Evolutionary conservation across 2,113 vertebrate species (phyloP).

Genomic region (Pseudorasbora parva): DNA sequence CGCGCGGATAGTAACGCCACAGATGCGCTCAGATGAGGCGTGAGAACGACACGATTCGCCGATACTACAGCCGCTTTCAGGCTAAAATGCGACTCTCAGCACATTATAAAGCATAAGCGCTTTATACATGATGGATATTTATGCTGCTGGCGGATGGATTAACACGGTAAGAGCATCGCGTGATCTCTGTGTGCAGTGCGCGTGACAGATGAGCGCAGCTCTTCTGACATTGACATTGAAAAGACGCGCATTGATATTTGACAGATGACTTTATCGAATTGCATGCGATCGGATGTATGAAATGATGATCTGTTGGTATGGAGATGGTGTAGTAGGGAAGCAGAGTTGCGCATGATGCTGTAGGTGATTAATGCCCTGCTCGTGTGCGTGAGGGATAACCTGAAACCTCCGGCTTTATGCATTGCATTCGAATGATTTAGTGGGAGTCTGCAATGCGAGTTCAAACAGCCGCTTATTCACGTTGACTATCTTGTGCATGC

Average conservation of each 20-base stretch:
- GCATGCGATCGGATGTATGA: not conserved
- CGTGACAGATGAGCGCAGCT: not conserved
- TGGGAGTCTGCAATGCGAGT: not conserved
- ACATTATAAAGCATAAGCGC: slow-evolving; percentile 61
- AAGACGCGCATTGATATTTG: slow-evolving; percentile 14
- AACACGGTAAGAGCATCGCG: slow-evolving; percentile 69
- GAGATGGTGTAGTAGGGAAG: not conserved
- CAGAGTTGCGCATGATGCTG: slow-evolving; percentile 18
- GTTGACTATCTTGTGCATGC: not conserved
- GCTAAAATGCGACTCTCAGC: slow-evolving; percentile 66
- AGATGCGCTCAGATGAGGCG: slow-evolving; percentile 64
- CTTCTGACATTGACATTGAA: slow-evolving; percentile 46
- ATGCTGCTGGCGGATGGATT: slow-evolving; percentile 52
- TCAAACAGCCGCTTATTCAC: not conserved
- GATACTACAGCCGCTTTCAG: slow-evolving; percentile 53
- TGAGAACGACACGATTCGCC: slow-evolving; percentile 49
- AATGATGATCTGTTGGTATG: not conserved
- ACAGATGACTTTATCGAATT: not conserved
- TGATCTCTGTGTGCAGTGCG: not conserved
- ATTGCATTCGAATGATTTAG: not conserved
- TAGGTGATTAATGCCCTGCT: not conserved
- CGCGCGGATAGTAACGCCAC: slow-evolving; percentile 53
- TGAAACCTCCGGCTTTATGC: not conserved
- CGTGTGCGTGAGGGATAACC: not conserved
- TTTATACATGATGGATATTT: slow-evolving; percentile 59